These are phyloP conservation scores for Dascillus cervinus DNA, from an alignment of 2,888 invertebrate genomes.

Conservation along the genomic window DNA sequence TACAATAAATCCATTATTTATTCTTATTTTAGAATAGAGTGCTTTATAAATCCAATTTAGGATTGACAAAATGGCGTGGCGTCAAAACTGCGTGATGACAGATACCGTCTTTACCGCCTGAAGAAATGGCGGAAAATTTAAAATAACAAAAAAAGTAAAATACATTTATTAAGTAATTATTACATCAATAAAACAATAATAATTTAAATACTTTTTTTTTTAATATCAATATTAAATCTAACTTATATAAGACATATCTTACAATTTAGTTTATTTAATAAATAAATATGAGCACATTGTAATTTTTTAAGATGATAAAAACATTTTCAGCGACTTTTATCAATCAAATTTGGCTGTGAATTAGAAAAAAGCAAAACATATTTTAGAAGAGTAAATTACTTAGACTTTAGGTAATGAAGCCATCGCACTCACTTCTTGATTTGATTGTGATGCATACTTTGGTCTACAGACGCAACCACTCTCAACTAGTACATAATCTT, in stretches of 20 bases:
- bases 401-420: constrained; percentile 38
- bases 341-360: no score
- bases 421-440: constrained; percentile 36
- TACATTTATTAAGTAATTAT: not conserved
- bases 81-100: no score
- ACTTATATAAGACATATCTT: not conserved
- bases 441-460: constrained; percentile 36
- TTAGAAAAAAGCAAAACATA: no score
- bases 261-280: constrained; percentile 1
- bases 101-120: no score
- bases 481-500: constrained; percentile 91
- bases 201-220: not conserved
- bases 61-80: constrained; percentile 33
- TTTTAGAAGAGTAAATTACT: no score
- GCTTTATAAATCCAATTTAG: constrained; percentile 10
- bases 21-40: not conserved
- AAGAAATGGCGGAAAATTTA: constrained; percentile 6
- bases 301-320: no score
- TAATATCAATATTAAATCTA: not conserved
- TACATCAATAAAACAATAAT: not conserved
- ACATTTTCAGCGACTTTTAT: no score
- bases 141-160: no score
- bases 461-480: constrained; percentile 86
- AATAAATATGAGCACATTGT: constrained; percentile 14
- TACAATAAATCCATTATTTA: not conserved